phyloP scores from a whole-genome alignment of 2,797 vertebrate genomes.

The Phalanger gymnotis region DNA sequence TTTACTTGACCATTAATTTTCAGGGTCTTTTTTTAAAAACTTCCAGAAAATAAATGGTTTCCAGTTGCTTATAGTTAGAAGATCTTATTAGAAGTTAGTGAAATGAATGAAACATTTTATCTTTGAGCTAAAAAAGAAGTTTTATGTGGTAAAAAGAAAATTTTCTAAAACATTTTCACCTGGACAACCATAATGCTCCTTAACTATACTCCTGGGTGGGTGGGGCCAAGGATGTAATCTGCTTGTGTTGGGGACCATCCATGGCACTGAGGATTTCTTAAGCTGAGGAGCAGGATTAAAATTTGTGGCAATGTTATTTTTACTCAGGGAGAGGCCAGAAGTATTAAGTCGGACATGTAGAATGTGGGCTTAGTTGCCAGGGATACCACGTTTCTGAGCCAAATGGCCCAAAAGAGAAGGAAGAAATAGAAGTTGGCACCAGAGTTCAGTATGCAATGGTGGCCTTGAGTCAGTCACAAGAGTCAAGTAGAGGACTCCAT shows the following conservation, averaged over 20 bases:
- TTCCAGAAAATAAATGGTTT: not conserved
- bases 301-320: not conserved
- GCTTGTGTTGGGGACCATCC: not conserved
- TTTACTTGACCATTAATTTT: slow-evolving; percentile 72
- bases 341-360: not conserved
- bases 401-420: not conserved
- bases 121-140: slow-evolving; percentile 42
- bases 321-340: not conserved
- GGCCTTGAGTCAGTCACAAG: not conserved
- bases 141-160: not conserved
- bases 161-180: not conserved
- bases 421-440: not conserved
- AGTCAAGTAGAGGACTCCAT: not conserved
- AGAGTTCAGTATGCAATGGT: not conserved
- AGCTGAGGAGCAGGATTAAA: not conserved
- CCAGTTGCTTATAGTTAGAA: slow-evolving; percentile 17
- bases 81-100: slow-evolving; percentile 33
- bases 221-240: not conserved
- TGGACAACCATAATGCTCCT: not conserved
- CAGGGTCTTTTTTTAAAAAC: slow-evolving; percentile 71
- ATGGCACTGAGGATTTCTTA: not conserved
- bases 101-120: slow-evolving; percentile 48
- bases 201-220: not conserved
- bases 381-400: not conserved
- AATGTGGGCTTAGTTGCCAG: not conserved